A percentile compares a stretch with the other conserved stretches of the same genome.
phyloP scores from a whole-genome alignment of 1,140 invertebrate genomes.

The Drosophila elegans region DNA sequence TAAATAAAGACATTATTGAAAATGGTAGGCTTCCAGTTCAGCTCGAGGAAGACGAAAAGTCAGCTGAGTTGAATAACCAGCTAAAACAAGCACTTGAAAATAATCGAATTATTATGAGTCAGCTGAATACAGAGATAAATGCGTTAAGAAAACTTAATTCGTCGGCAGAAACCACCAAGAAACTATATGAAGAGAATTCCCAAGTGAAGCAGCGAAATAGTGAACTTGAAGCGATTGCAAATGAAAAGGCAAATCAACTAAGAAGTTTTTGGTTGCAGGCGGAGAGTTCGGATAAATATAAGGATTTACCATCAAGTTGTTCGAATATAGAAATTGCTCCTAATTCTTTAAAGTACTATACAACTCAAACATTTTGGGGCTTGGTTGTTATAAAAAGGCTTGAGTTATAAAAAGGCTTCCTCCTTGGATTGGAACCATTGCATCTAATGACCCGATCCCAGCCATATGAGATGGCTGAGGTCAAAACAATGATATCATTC shows the following conservation, averaged over 20 bases:
- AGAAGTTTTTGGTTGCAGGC: neutral
- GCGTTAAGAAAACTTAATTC: neutral
- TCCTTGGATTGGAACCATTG: neutral
- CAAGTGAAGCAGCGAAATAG: neutral
- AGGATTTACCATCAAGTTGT: no score
- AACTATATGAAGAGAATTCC: neutral
- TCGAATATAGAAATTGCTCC: no score
- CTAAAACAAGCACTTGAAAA: neutral
- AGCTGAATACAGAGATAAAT: neutral
- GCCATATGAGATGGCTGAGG: neutral
- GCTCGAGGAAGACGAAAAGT: neutral
- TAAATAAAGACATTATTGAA: neutral
- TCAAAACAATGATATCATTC: no score
- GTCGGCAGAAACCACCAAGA: neutral
- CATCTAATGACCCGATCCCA: neutral
- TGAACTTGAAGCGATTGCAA: neutral
- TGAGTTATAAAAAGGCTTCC: no score
- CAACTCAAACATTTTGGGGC: neutral
- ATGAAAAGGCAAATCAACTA: neutral
- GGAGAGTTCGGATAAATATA: no score
- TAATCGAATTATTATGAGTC: neutral
- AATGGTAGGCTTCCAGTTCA: neutral
- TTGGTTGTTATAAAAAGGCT: no score
- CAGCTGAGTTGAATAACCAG: no score
- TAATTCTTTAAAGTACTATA: no score